phyloP scores from a whole-genome alignment of 2,888 invertebrate genomes.

The Oxycera nigricornis region DNA sequence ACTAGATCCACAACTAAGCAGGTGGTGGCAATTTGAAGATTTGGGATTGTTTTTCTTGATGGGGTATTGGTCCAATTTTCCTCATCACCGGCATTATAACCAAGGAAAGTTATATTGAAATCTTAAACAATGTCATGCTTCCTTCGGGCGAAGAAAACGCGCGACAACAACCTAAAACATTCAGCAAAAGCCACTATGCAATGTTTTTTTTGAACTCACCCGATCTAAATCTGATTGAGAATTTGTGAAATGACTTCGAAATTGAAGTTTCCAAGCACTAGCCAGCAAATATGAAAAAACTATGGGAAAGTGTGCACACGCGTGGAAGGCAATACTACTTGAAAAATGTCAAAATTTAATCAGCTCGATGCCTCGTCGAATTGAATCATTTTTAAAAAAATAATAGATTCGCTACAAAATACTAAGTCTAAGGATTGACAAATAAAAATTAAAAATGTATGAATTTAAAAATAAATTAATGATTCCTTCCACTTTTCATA shows the following conservation, averaged over 20 bases:
- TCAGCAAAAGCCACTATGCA: background rate
- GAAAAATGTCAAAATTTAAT: background rate
- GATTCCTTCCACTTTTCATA: too few species aligned
- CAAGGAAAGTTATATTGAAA: background rate
- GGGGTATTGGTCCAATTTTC: background rate
- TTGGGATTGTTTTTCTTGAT: background rate
- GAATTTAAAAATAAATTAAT: too few species aligned
- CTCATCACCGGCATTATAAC: background rate
- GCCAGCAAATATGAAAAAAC: background rate
- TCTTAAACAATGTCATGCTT: too few species aligned
- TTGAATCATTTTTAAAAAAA: background rate
- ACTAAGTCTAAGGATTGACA: too few species aligned
- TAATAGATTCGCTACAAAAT: background rate
- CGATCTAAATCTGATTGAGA: background rate
- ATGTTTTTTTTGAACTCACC: background rate
- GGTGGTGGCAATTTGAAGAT: background rate
- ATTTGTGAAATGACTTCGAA: background rate
- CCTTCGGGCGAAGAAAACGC: background rate
- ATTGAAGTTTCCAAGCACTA: background rate
- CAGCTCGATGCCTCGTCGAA: background rate
- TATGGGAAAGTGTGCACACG: too few species aligned
- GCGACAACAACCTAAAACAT: background rate
- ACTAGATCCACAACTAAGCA: background rate
- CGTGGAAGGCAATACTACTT: too few species aligned
- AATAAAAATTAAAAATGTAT: too few species aligned